A percentile compares a stretch with the other conserved stretches of the same genome.
phyloP scores from a whole-genome alignment of 2,797 vertebrate species.

The Pipistrellus nathusii region DNA sequence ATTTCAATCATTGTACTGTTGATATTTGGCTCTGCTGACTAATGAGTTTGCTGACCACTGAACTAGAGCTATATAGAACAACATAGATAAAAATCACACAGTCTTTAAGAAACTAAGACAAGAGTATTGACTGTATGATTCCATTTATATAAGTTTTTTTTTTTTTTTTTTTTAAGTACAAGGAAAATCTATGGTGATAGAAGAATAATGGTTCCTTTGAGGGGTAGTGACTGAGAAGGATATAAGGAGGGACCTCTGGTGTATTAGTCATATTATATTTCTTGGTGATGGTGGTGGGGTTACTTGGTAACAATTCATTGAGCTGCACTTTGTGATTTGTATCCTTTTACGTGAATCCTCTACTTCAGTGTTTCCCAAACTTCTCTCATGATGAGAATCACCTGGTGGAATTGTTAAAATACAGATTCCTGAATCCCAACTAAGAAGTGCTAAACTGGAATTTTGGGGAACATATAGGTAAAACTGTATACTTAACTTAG shows the following conservation, averaged over 20 bases:
- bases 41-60: too few relatives aligned
- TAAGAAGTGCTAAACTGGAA: too few relatives aligned
- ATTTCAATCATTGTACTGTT: too few relatives aligned
- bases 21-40: too few relatives aligned
- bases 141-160: background rate
- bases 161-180: background rate
- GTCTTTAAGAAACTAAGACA: slow-evolving; percentile 28
- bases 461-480: too few relatives aligned
- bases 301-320: slow-evolving; percentile 40
- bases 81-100: background rate
- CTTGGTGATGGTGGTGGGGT: background rate
- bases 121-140: background rate
- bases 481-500: too few relatives aligned
- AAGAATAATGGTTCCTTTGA: background rate
- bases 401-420: too few relatives aligned
- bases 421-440: too few relatives aligned
- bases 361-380: too few relatives aligned
- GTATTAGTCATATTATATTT: background rate
- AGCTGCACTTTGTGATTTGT: slow-evolving; percentile 31
- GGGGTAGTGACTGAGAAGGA: background rate
- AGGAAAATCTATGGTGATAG: background rate
- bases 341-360: background rate
- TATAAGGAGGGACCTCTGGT: background rate
- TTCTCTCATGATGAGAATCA: too few relatives aligned
- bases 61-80: background rate